phyloP scores from a whole-genome alignment of 2,888 invertebrate species.

The Saturnia japonica region DNA sequence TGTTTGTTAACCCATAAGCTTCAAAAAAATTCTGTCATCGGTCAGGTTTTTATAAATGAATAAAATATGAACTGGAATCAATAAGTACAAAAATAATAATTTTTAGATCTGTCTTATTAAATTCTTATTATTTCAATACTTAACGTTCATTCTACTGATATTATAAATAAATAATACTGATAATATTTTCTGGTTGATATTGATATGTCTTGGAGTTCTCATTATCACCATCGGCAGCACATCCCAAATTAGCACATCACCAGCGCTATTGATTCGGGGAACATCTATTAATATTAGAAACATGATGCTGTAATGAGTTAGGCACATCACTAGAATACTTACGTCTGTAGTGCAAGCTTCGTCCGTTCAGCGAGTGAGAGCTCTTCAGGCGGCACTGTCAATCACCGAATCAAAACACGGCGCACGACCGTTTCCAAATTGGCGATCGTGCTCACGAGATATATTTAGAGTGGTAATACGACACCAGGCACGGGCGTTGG shows the following conservation, averaged over 20 bases:
- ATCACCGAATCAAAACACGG: conserved; percentile 81
- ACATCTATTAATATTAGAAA: conserved; percentile 78
- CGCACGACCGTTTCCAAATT: conserved; percentile 78
- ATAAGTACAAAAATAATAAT: background rate
- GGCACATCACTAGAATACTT: conserved; percentile 57
- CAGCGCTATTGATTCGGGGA: conserved; percentile 68
- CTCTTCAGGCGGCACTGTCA: conserved; percentile 80
- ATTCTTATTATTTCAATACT: background rate
- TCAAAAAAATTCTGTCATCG: background rate
- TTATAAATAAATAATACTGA: background rate
- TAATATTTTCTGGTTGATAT: conserved; percentile 4
- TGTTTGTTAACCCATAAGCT: background rate
- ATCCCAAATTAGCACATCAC: conserved; percentile 73
- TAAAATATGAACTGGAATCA: background rate
- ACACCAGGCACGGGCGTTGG: conserved; percentile 75
- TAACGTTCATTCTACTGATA: no score
- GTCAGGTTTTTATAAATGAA: background rate
- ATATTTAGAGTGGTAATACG: conserved; percentile 81
- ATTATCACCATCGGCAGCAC: conserved; percentile 48
- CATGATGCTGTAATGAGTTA: conserved; percentile 61
- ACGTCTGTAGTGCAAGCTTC: conserved; percentile 57
- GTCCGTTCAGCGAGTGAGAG: conserved; percentile 55
- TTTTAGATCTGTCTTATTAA: background rate
- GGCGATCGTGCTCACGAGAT: conserved; percentile 78
- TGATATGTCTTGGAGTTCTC: conserved; percentile 49